A percentile compares a stretch with the other conserved stretches of the same genome.
These are phyloP conservation scores for Ormyrus labotus DNA, from an alignment of 2,888 invertebrate species.

Conservation along the genomic window DNA sequence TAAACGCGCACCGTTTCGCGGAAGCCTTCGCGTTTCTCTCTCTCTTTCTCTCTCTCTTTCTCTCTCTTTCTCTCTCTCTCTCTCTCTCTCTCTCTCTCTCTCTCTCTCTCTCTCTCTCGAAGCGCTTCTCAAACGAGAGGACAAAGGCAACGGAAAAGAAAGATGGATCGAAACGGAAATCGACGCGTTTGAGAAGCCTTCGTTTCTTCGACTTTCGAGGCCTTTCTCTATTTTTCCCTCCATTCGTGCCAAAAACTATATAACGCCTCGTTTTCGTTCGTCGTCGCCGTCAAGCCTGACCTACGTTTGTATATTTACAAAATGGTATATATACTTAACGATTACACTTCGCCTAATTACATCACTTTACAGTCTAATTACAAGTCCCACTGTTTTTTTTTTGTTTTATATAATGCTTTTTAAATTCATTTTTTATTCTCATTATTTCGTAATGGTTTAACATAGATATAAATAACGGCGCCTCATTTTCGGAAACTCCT, in stretches of 20 bases:
- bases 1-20: not conserved
- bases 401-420: constrained; percentile 7
- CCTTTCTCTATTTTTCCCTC: constrained; percentile 5
- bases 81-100: not conserved
- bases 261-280: constrained; percentile 1
- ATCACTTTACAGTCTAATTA: constrained; percentile 56
- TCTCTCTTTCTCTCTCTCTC: not conserved
- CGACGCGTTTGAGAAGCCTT: constrained; percentile 33
- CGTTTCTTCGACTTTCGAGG: constrained; percentile 20
- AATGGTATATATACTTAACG: constrained; percentile 37
- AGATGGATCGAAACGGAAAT: no score
- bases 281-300: not conserved
- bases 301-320: constrained; percentile 43
- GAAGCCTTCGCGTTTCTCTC: not conserved
- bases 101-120: not conserved
- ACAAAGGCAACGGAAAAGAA: not conserved
- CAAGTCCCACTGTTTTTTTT: constrained; percentile 43
- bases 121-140: constrained; percentile 22
- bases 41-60: not conserved
- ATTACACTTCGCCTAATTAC: constrained; percentile 46
- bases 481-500: constrained; percentile 19
- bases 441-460: constrained; percentile 19
- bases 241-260: constrained; percentile 25
- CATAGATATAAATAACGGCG: constrained; percentile 31
- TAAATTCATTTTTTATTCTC: constrained; percentile 12